Evolutionary conservation across 2,113 vertebrate species (phyloP).

Genomic region (Phyllopteryx taeniolatus): DNA sequence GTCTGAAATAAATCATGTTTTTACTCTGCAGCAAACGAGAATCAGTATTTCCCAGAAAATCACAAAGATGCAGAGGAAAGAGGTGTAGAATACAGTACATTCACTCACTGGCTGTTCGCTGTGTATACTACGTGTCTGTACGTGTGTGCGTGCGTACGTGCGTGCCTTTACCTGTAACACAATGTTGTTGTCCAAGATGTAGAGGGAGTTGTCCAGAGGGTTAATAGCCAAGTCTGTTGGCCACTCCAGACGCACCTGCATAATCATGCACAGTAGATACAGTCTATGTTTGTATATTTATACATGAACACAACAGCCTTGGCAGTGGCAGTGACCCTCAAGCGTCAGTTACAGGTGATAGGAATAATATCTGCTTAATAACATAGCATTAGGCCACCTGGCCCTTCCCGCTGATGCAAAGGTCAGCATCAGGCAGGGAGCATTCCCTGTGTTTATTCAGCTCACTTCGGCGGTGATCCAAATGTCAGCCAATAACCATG

Average conservation of each 20-base stretch:
- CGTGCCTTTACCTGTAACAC: constrained; percentile 80
- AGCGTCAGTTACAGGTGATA: constrained; percentile 49
- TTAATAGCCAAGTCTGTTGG: constrained; percentile 94
- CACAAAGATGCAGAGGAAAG: constrained; percentile 5
- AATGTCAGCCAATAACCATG: constrained; percentile 73
- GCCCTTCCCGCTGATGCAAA: constrained; percentile 64
- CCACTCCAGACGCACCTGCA: constrained; percentile 93
- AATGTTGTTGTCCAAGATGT: constrained; percentile 97
- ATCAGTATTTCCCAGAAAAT: neutral
- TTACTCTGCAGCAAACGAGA: neutral
- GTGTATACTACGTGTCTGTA: neutral
- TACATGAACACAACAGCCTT: constrained; percentile 14
- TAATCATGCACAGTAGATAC: constrained; percentile 2
- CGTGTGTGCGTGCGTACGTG: neutral
- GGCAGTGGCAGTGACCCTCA: constrained; percentile 9
- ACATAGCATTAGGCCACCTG: constrained; percentile 63
- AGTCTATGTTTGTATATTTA: constrained; percentile 4
- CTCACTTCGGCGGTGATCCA: constrained; percentile 54
- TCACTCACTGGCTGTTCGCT: neutral
- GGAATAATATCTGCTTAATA: constrained; percentile 63
- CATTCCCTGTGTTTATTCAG: constrained; percentile 62
- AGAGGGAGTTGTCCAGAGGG: constrained; percentile 94
- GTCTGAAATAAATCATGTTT: constrained; percentile 23
- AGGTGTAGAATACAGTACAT: neutral
- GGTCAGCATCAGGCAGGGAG: constrained; percentile 62